phyloP scores from a whole-genome alignment of 2,797 vertebrate genomes.

The Chaetodon trifasciatus region DNA sequence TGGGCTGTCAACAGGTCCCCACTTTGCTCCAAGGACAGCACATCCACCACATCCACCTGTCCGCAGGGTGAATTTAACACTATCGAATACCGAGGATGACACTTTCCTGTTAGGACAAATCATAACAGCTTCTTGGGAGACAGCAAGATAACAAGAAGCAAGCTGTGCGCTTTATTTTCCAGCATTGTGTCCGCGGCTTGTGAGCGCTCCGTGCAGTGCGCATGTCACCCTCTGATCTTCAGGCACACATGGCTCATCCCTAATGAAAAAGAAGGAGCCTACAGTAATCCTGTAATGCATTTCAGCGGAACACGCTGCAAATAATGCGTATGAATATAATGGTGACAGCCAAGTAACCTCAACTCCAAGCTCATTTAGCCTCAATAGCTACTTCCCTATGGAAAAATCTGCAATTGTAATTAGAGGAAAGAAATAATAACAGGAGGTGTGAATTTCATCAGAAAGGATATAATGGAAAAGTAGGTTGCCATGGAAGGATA shows the following conservation, averaged over 20 bases:
- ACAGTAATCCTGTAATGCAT: constrained; percentile 55
- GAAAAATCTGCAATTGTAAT: neutral
- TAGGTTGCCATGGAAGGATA: neutral
- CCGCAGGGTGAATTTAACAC: constrained; percentile 9
- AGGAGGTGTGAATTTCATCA: neutral
- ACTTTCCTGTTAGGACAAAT: constrained; percentile 45
- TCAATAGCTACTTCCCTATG: neutral
- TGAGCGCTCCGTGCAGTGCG: constrained; percentile 69
- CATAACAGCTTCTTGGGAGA: constrained; percentile 39
- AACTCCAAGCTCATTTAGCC: neutral
- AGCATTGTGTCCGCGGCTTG: constrained; percentile 49
- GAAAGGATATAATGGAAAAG: neutral
- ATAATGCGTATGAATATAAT: neutral
- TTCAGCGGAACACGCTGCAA: neutral
- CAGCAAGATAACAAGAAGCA: constrained; percentile 30
- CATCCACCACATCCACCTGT: constrained; percentile 30
- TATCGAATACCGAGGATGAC: constrained; percentile 1
- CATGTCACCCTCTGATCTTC: constrained; percentile 80
- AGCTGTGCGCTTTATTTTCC: constrained; percentile 53
- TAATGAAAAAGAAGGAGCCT: constrained; percentile 28
- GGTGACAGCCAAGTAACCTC: neutral
- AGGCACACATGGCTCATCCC: constrained; percentile 68
- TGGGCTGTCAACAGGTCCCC: constrained; percentile 81
- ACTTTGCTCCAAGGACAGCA: constrained; percentile 41
- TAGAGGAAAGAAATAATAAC: neutral